A percentile compares a stretch with the other conserved stretches of the same genome.
phyloP scores from a whole-genome alignment of 2,888 invertebrate species.

The Coleophora deauratella region DNA sequence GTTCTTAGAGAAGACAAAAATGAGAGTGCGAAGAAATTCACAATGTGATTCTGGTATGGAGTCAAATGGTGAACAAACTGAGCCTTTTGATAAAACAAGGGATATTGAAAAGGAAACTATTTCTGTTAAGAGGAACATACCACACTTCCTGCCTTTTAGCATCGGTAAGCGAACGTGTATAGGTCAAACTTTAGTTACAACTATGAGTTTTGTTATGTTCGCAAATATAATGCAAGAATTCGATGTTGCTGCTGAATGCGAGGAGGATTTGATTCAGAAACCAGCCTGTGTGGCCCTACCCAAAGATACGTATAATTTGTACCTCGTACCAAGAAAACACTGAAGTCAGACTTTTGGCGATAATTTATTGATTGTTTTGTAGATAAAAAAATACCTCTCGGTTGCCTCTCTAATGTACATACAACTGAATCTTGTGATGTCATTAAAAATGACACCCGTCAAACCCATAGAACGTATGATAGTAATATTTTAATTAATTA shows the following conservation, averaged over 20 bases:
- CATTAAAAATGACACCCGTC: no score
- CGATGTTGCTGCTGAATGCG: slow-evolving; percentile 74
- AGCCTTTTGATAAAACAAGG: slow-evolving; percentile 28
- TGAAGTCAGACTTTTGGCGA: slow-evolving; percentile 19
- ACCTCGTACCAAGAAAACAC: slow-evolving; percentile 70
- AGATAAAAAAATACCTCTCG: slow-evolving; percentile 21
- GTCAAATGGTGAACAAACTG: slow-evolving; percentile 51
- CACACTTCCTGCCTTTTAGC: slow-evolving; percentile 89
- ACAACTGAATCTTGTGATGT: no score
- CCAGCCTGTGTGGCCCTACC: slow-evolving; percentile 85
- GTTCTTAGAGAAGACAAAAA: slow-evolving; percentile 74
- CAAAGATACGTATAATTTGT: slow-evolving; percentile 79
- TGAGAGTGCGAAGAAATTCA: slow-evolving; percentile 48
- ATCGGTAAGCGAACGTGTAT: slow-evolving; percentile 91
- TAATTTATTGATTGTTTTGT: slow-evolving; percentile 12
- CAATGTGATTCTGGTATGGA: slow-evolving; percentile 75
- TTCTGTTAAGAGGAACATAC: slow-evolving; percentile 69
- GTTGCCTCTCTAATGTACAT: no score
- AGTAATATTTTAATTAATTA: no score
- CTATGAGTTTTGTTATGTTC: slow-evolving; percentile 82
- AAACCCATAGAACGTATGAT: no score
- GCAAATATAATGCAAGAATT: slow-evolving; percentile 82
- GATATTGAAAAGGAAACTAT: slow-evolving; percentile 49
- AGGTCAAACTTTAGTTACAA: slow-evolving; percentile 85
- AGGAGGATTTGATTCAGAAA: slow-evolving; percentile 69